These are phyloP conservation scores for Drosophila parabipectinata DNA, from an alignment of 1,140 invertebrate genomes.

Conservation along the genomic window DNA sequence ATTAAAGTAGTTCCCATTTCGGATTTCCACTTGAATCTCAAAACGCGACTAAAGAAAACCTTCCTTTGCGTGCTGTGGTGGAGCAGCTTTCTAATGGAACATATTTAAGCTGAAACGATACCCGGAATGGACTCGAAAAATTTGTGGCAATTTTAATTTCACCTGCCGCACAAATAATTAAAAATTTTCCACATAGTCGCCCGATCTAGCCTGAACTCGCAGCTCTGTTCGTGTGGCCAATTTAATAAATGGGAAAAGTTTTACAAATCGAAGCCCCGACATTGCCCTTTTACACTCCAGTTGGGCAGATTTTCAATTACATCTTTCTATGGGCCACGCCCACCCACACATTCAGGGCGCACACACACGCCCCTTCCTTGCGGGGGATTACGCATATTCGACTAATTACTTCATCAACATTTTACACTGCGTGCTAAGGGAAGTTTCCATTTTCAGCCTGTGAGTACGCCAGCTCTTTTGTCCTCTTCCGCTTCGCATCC, in stretches of 20 bases:
- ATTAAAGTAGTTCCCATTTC: constrained; percentile 1
- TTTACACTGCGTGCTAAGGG: constrained; percentile 51
- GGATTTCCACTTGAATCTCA: not conserved
- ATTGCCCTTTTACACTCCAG: constrained; percentile 45
- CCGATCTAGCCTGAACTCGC: constrained; percentile 1
- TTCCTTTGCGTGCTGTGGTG: not conserved
- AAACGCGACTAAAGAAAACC: not conserved
- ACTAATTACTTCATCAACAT: constrained; percentile 82
- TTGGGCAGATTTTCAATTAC: constrained; percentile 76
- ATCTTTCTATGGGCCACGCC: constrained; percentile 56
- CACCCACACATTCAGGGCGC: constrained; percentile 7
- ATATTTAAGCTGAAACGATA: constrained; percentile 11
- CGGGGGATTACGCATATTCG: constrained; percentile 56
- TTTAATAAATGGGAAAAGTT: constrained; percentile 79
- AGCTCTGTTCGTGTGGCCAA: constrained; percentile 51
- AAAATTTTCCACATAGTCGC: constrained; percentile 40
- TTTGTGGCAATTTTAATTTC: constrained; percentile 26
- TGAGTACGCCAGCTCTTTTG: constrained; percentile 40
- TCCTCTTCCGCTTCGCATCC: constrained; percentile 39
- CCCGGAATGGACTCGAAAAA: constrained; percentile 12
- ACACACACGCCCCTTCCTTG: constrained; percentile 11
- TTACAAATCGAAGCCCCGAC: constrained; percentile 50
- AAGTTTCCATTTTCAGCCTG: constrained; percentile 57
- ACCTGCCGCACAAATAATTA: constrained; percentile 58
- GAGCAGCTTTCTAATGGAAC: constrained; percentile 22